These are phyloP conservation scores for Bombus superbus DNA, from an alignment of 1,140 invertebrate genomes.

Conservation along the genomic window DNA sequence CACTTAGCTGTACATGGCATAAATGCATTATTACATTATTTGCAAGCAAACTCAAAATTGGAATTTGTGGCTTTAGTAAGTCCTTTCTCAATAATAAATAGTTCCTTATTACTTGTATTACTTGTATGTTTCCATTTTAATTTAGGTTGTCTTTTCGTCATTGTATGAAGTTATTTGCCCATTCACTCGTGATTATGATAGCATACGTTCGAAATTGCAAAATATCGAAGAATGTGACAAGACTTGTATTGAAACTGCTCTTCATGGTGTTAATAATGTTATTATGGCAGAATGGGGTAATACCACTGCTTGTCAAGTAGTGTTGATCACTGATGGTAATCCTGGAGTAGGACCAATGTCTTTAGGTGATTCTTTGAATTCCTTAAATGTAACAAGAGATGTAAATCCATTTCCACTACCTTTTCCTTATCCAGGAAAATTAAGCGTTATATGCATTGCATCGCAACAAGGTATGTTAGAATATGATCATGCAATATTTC, in stretches of 20 bases:
- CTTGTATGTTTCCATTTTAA: background rate
- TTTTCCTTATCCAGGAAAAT: slow-evolving; percentile 91
- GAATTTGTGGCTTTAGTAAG: slow-evolving; percentile 95
- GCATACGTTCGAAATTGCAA: slow-evolving; percentile 88
- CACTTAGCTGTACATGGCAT: slow-evolving; percentile 93
- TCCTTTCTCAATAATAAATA: background rate
- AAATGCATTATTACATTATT: slow-evolving; percentile 92
- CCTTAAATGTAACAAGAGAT: slow-evolving; percentile 75
- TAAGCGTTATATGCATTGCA: slow-evolving; percentile 89
- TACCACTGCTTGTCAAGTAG: slow-evolving; percentile 90
- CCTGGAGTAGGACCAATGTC: slow-evolving; percentile 87
- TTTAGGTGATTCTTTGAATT: slow-evolving; percentile 82
- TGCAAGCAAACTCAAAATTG: slow-evolving; percentile 91
- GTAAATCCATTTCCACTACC: slow-evolving; percentile 86
- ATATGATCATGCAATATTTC: slow-evolving; percentile 7
- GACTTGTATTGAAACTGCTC: slow-evolving; percentile 90
- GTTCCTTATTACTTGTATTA: background rate
- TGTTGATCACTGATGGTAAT: slow-evolving; percentile 92
- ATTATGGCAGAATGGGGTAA: slow-evolving; percentile 93
- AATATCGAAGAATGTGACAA: slow-evolving; percentile 92
- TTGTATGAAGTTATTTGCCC: slow-evolving; percentile 90
- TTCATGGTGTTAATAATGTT: slow-evolving; percentile 89
- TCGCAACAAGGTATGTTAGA: slow-evolving; percentile 80
- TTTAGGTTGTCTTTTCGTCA: slow-evolving; percentile 90
- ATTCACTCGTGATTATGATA: slow-evolving; percentile 93